Evolutionary conservation across 2,888 invertebrate genomes (phyloP), one percentile per base, ranked within the genome.

Genomic region (Lordiphosa fenestrarum): DNA sequence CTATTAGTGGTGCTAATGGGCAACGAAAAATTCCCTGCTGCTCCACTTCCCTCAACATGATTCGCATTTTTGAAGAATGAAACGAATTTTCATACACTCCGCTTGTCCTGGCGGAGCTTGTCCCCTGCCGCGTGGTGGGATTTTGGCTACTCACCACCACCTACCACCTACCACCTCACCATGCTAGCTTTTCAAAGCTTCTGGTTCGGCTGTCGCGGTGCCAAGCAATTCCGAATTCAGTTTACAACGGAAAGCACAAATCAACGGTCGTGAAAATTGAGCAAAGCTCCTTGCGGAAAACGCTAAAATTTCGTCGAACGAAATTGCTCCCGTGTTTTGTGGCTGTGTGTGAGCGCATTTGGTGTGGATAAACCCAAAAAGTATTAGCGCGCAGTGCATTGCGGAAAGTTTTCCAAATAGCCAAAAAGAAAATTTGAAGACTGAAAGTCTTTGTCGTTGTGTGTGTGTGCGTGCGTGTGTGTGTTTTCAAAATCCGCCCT

Each of bases 161-260:
- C 15, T 1, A 1, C 15, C 15, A 47, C 55, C 10, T 13, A n/a
- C n/a, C n/a, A n/a, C n/a, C n/a, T 12, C 60, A 64, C 7, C 36
- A 56, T 54, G 46, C 54, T 56, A 40, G 41, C 35, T 59, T 10
- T 35, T 2, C 23, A 25, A 9, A 64, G 63, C 63, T 67, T 62
- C 69, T 46, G 23, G 38, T 7, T 33, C 30, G 37, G 47, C 55
- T 64, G 57, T 62, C 59, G 47, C 78, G 80, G 75, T 83, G 78
- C 73, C 63, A 83, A 76, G 63, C 77, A 36, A 58, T 66, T 63
- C 50, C 40, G 39, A 54, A 63, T 64, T 87, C 86, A 89, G 87
- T 89, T 87, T 87, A 84, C 81, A 87, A 85, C 87, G 85, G 87
- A 86, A 88, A 88, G 87, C 89, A 87, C 86, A 86, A 84, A 85